Evolutionary conservation across 2,113 vertebrate species (phyloP), one percentile per base, ranked within the genome.

Genomic region (Paraplagusia blochii): DNA sequence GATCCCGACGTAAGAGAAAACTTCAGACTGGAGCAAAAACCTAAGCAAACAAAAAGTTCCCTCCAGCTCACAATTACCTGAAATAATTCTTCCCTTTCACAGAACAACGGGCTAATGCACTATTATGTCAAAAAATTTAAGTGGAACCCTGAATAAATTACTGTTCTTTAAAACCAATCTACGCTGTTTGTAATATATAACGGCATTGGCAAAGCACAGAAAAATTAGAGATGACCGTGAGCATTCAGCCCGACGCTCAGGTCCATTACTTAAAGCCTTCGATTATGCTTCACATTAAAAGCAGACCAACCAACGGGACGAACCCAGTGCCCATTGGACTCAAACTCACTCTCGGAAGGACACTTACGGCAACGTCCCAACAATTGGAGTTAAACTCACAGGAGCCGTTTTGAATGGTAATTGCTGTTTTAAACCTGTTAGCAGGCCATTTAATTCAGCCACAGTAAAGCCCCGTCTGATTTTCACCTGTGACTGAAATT

Each of bases 101-200:
- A 58, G 49, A 58, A 48, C n/a, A n/a, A 1, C 11, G 65, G 17
- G 40, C 7, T 8, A 19, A 13, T 53, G 42, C 16, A 14, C 34
- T 40, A 63, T 53, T 40, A 55, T 1, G 29, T 50, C 45, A 62
- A 60, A 35, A n/a, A 17, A 58, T 34, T 50, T 69, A 74, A 63
- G 61, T 69, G 58, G 1, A 43, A 53, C 59, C 56, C 55, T 50
- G 16, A 57, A 69, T 42, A 63, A 61, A 61, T 9, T 18, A 17
- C 46, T 48, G 33, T 29, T 18, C 42, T 69, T 61, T 76, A 54
- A 65, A 29, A 66, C 46, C 38, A 59, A 69, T 55, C 40, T 8
- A 9, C 36, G 33, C 19, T 1, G 40, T 12, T 60, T 36, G 63
- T 66, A 69, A 52, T 48, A 45, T 61, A 2, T 72, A 64, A 72